Conservation (phyloP, 92 coral and sea anemone species). For the Paragorgia papillata region DNA sequence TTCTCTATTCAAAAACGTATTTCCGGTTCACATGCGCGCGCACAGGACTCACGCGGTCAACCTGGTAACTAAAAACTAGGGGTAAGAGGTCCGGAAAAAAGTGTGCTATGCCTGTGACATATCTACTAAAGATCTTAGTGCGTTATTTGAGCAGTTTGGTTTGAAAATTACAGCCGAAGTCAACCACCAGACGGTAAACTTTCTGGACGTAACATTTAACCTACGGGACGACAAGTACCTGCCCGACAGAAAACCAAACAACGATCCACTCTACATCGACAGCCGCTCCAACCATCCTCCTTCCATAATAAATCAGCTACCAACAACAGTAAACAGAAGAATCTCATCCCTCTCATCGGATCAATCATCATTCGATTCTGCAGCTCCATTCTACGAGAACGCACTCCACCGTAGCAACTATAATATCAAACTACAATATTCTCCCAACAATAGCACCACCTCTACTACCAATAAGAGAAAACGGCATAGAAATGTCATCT, state of each 20-base stretch:
- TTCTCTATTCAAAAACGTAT: no score
- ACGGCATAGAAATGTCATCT: background rate
- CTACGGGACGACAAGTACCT: conserved; percentile 6
- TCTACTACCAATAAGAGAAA: background rate
- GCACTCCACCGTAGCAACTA: background rate
- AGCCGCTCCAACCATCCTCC: conserved; percentile 19
- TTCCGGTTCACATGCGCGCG: no score
- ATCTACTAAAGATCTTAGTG: no score
- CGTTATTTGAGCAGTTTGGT: background rate
- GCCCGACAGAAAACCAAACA: conserved; percentile 12
- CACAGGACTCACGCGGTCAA: no score
- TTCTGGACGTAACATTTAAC: conserved; percentile 17
- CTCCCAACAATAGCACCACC: background rate
- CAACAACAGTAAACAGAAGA: conserved; percentile 16
- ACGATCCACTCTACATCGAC: conserved; percentile 1
- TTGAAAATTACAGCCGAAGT: conserved; percentile 23
- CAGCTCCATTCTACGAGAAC: conserved; percentile 9
- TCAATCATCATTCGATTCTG: background rate
- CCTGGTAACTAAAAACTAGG: no score
- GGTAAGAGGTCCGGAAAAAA: no score
- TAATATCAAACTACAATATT: conserved; percentile 8
- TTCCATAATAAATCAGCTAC: conserved; percentile 14
- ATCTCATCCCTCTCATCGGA: conserved; percentile 15
- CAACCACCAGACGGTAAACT: conserved; percentile 4
- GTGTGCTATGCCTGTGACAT: no score